A percentile compares a stretch with the other conserved stretches of the same genome.
These are phyloP conservation scores for Apamea sordens DNA, from an alignment of 2,888 invertebrate genomes.

Conservation along the genomic window DNA sequence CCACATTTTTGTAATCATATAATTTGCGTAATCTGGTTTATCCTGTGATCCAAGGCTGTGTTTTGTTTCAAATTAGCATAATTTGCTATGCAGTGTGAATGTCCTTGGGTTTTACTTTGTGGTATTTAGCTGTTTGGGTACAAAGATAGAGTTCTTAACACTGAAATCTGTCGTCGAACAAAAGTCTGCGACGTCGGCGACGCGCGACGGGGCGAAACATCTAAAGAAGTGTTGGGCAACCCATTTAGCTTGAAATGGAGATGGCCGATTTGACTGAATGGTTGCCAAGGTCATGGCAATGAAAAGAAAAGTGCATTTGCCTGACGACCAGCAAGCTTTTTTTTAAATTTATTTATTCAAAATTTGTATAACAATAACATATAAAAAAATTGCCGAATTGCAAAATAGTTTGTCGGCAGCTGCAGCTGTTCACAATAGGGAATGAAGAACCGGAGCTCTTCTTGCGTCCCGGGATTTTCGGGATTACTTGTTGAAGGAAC, in stretches of 20 bases:
- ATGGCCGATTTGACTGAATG: not conserved
- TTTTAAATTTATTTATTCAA: too few species aligned
- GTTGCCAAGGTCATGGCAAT: not conserved
- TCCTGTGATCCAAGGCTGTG: conserved; percentile 12
- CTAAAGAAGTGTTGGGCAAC: not conserved
- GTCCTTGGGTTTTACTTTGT: not conserved
- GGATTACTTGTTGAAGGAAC: too few species aligned
- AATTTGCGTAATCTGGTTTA: conserved; percentile 18
- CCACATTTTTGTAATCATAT: conserved; percentile 23
- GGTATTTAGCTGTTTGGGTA: not conserved
- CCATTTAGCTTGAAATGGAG: not conserved
- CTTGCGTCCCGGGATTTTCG: too few species aligned
- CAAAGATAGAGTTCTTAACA: not conserved
- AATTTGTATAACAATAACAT: too few species aligned
- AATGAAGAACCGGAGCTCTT: too few species aligned
- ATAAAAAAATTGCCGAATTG: too few species aligned
- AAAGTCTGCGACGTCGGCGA: not conserved
- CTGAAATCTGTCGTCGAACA: not conserved
- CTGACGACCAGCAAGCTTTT: not conserved
- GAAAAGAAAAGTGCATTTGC: not conserved
- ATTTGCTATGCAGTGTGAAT: conserved; percentile 5
- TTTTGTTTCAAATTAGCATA: conserved; percentile 1
- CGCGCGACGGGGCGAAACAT: not conserved
- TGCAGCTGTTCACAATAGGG: not conserved
- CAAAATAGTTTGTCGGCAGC: too few species aligned